Conservation (phyloP, 2,797 vertebrate genomes). For the Takifugu ocellatus region DNA sequence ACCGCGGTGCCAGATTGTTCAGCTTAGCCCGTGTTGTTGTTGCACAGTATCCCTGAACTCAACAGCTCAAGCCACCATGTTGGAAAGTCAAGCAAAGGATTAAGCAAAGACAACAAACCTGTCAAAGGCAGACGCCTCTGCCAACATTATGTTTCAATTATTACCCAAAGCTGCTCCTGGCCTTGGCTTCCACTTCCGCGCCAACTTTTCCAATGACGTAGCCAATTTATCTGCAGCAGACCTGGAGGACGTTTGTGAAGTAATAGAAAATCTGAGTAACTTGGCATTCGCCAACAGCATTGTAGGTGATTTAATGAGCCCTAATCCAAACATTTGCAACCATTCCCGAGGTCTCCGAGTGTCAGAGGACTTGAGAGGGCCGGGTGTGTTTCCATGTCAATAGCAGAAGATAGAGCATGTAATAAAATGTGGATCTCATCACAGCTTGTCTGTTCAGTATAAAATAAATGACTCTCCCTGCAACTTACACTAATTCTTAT, state of each 20-base stretch:
- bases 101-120: constrained; percentile 52
- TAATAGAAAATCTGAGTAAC: constrained; percentile 57
- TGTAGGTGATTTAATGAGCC: constrained; percentile 43
- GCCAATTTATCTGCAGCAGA: constrained; percentile 44
- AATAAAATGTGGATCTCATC: no score
- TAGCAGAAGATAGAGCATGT: not conserved
- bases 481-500: no score
- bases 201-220: constrained; percentile 47
- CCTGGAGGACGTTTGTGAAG: constrained; percentile 52
- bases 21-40: no score
- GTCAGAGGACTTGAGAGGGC: constrained; percentile 26
- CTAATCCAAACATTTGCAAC: constrained; percentile 16
- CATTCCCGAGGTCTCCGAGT: constrained; percentile 20
- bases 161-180: constrained; percentile 36
- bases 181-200: constrained; percentile 30
- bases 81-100: constrained; percentile 40
- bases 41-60: constrained; percentile 31
- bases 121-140: constrained; percentile 40
- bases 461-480: no score
- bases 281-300: constrained; percentile 31
- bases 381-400: constrained; percentile 3
- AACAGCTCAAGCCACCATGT: constrained; percentile 17
- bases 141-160: constrained; percentile 58
- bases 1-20: no score
- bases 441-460: no score